Base-by-base conservation (phyloP, 1,140 invertebrate genomes). In the Condylostylus longicornis region DNA sequence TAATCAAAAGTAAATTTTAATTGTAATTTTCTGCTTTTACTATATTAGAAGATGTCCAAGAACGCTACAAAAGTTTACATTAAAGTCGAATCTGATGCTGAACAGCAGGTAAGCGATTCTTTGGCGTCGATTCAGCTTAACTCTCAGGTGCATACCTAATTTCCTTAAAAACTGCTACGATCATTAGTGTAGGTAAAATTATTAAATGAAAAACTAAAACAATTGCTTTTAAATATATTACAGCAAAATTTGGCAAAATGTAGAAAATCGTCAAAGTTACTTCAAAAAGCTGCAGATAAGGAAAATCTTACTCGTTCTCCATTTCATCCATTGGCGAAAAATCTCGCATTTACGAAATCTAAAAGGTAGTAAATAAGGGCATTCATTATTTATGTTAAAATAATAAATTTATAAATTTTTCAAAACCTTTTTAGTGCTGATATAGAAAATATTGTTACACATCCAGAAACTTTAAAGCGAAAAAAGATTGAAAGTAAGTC, bases 241-340 rank as follows among this genome's bases (percentile, higher is more conserved):
- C 35, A 62, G 57, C 63, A 67, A 47, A 64, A 65, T 49, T 31
- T 61, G n/a, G 65, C 58, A 47, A 63, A 58, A 42, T 54, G 52
- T 34, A 45, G 70, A 48, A 71, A 71, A 60, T 65, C 66, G 29
- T 56, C 74, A 15, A 71, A 72, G 52, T 58, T 61, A 40, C 48
- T 75, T 36, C 71, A 74, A 51, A 67, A 65, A 31, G 68, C 68
- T 33, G 67, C 49, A 23, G 66, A 74, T 45, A 75, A 75, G 51
- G 72, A 75, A 53, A 74, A 74, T 43, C 49, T 74, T 17, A 67
- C 70, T 39, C 69, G 67, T 25, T 48, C 60, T 18, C 42, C 53
- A 34, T 50, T 23, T 36, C 18, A 14, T 23, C 9, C 12, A 31
- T 29, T n/a, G 29, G 5, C 10, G 7, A 5, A 25, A 9, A 17